Conservation (phyloP, 2,888 invertebrate genomes). For the Drosophila vallismaia region DNA sequence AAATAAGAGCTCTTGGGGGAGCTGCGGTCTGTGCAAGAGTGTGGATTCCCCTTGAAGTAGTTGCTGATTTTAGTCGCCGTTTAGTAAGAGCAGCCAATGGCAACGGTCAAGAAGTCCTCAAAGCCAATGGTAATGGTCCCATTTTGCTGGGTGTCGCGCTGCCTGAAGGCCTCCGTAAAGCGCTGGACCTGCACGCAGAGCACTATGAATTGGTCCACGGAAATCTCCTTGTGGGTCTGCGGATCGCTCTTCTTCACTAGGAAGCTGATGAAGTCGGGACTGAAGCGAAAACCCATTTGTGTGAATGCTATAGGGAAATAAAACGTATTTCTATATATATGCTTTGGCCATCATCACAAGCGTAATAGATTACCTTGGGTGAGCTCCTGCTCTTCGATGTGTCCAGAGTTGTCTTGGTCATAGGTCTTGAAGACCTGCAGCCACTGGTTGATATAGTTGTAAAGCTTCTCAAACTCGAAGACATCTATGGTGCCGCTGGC, state of each 20-base stretch:
- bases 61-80: neutral
- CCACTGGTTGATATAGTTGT: slow-evolving; percentile 95
- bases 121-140: slow-evolving; percentile 94
- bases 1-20: slow-evolving; percentile 1
- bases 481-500: slow-evolving; percentile 93
- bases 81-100: slow-evolving; percentile 88
- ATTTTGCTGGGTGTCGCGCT: slow-evolving; percentile 90
- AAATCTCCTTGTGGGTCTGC: slow-evolving; percentile 86
- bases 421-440: slow-evolving; percentile 92
- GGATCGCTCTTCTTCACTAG: slow-evolving; percentile 89
- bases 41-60: slow-evolving; percentile 18
- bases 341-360: neutral
- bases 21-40: slow-evolving; percentile 22
- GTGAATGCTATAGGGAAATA: slow-evolving; percentile 86
- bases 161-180: slow-evolving; percentile 93
- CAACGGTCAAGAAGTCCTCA: slow-evolving; percentile 95
- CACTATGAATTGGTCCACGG: slow-evolving; percentile 95
- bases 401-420: slow-evolving; percentile 93
- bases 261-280: slow-evolving; percentile 90
- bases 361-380: slow-evolving; percentile 86
- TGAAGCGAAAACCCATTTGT: slow-evolving; percentile 95
- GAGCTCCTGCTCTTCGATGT: slow-evolving; percentile 92
- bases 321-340: neutral
- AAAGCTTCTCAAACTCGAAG: slow-evolving; percentile 93
- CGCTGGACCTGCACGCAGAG: slow-evolving; percentile 94